Conservation (phyloP, 2,888 invertebrate species). For the Arrhopalites spinosus region DNA sequence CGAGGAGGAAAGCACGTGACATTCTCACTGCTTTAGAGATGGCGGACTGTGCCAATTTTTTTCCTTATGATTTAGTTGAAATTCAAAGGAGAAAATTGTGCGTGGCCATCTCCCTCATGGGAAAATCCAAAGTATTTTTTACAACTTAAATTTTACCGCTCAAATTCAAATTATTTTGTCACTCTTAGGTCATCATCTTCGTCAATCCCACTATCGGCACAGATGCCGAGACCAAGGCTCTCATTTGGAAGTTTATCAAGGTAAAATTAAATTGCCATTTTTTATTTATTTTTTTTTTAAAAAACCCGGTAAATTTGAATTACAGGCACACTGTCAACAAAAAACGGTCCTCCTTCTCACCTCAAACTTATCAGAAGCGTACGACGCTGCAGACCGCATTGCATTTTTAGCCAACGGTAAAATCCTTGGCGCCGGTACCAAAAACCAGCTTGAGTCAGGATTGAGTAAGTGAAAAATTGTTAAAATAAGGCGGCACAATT, state of each 20-base stretch:
- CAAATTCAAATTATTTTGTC: neutral
- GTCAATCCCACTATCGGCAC: conserved; percentile 12
- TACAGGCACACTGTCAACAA: conserved; percentile 19
- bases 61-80: conserved; percentile 17
- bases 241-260: conserved; percentile 18
- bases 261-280: conserved; percentile 14
- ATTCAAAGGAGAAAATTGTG: conserved; percentile 27
- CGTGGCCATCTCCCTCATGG: conserved; percentile 21
- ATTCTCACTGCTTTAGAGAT: conserved; percentile 3
- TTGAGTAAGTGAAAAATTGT: no score
- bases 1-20: neutral
- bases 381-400: conserved; percentile 8
- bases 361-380: conserved; percentile 8
- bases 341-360: conserved; percentile 24
- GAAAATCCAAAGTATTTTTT: conserved; percentile 7
- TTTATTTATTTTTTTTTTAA: neutral
- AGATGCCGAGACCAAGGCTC: neutral
- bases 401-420: conserved; percentile 19
- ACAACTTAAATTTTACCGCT: neutral
- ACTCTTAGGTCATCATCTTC: conserved; percentile 9
- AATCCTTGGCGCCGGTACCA: conserved; percentile 20
- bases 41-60: neutral
- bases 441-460: conserved; percentile 18
- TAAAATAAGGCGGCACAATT: neutral
- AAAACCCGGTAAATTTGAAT: no score